phyloP scores from a whole-genome alignment of 2,797 vertebrate genomes.

The Onychomys arenicola region DNA sequence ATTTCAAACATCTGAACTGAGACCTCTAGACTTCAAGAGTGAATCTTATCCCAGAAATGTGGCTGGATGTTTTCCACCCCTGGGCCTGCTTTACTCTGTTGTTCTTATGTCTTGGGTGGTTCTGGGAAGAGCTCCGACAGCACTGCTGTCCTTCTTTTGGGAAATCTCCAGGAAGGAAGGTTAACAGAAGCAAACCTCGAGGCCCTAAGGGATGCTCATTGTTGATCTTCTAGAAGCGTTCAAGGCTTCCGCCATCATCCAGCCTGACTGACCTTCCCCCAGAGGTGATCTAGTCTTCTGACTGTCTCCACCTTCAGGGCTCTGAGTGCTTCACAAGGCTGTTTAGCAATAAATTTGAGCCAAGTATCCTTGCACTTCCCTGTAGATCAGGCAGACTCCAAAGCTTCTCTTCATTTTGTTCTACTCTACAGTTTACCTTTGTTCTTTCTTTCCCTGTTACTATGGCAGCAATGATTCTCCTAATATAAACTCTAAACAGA shows the following conservation, averaged over 20 bases:
- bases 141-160: neutral
- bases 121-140: neutral
- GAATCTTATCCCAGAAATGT: neutral
- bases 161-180: neutral
- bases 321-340: neutral
- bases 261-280: neutral
- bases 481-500: neutral
- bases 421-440: neutral
- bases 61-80: neutral
- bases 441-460: neutral
- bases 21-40: neutral
- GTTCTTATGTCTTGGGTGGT: neutral
- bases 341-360: neutral
- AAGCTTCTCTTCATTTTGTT: neutral
- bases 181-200: neutral
- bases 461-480: neutral
- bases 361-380: neutral
- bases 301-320: neutral
- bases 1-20: fast-evolving
- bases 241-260: neutral
- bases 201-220: neutral
- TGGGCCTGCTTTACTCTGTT: neutral
- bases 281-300: neutral
- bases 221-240: neutral
- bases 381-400: neutral